Base-by-base conservation (phyloP, 2,888 invertebrate species). In the Ecliptopera silaceata region DNA sequence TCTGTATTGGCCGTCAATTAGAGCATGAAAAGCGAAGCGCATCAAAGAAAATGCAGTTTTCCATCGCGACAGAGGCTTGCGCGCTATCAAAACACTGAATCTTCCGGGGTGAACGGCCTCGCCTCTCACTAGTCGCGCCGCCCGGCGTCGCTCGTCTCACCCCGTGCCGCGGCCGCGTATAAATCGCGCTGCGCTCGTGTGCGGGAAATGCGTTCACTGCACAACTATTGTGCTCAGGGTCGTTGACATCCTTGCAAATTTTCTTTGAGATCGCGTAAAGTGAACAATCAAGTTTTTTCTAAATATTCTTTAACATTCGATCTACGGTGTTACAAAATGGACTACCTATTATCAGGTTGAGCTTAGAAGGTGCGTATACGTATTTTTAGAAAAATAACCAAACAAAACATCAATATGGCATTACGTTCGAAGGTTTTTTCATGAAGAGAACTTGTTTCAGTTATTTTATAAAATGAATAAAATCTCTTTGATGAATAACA, bases 31-130 rank as follows among this genome's bases (percentile, higher is more conserved):
- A 88, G 86, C 84, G 83, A 84, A 82, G 84, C 80, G 86, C 82
- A 80, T 86, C 80, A 83, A 88, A 88, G 89, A 90, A 91, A 91
- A 90, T 88, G 86, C 85, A 88, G 86, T 88, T 91, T 90, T 88
- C 85, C 86, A 87, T 78, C 77, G 72, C 73, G 72, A 66, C 73
- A 79, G 80, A 88, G 88, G 89, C 87, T 88, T 78, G 78, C 75
- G 83, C 83, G 84, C 86, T 89, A 91, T 90, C 90, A 91, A 90
- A 91, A 91, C 90, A 91, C 83, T 89, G 89, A 83, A 89, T 92
- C 87, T 90, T 89, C 88, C 90, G 91, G 89, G 91, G 91, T 92
- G 84, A 88, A 88, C 77, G 90, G 72, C 89, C 91, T 74, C 71
- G 64, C 71, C 70, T 77, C 80, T 77, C 82, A 77, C 82, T 77